Evolutionary conservation across 2,113 vertebrate species (phyloP), one percentile per base, ranked within the genome.

Genomic region (Rafetus swinhoei): DNA sequence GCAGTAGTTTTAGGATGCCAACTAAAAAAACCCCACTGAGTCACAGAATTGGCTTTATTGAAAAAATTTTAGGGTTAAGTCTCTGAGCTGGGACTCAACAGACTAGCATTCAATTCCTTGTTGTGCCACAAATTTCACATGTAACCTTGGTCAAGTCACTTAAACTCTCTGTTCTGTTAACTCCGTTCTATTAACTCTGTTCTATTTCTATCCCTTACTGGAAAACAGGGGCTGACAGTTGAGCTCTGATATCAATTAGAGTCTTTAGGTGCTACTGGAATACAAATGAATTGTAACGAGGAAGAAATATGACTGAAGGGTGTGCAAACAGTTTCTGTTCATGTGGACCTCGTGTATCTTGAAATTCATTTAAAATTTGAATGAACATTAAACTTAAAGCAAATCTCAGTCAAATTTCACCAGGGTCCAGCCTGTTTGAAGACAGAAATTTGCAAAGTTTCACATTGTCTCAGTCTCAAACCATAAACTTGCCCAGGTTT

Each of bases 361-460:
- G 57, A 72, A 85, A 87, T 88, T 76, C 82, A 14, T 27, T 90
- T 94, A 92, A 15, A 65, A 59, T 88, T 52, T 45, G 77, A 87
- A 21, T 0, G 0, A 79, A 5, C 19, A 77, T 45, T 57, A 86
- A 77, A 93, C 4, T 79, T 89, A 14, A 0, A 82, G 5, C 3
- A 91, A 94, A 91, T 60, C 81, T 87, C 57, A 69, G 16, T 7
- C 4, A 32, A 82, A 27, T 80, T 94, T 65, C 21, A 27, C 89
- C n/a, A 57, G 13, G 52, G 4, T 45, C 82, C 84, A 57, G 85
- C 88, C 1, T 2, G 19, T 29, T 5, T 0, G 0, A 89, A 85
- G 57, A 74, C 22, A 90, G 84, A 94, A 89, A 27, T 82, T 93
- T 32, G 18, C 39, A 32, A 50, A 25, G 12, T 72, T 92, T 88